A percentile compares a stretch with the other conserved stretches of the same genome.
These are phyloP conservation scores for Mormyrus hasselquistii DNA, from an alignment of 2,797 vertebrate species.

Conservation along the genomic window DNA sequence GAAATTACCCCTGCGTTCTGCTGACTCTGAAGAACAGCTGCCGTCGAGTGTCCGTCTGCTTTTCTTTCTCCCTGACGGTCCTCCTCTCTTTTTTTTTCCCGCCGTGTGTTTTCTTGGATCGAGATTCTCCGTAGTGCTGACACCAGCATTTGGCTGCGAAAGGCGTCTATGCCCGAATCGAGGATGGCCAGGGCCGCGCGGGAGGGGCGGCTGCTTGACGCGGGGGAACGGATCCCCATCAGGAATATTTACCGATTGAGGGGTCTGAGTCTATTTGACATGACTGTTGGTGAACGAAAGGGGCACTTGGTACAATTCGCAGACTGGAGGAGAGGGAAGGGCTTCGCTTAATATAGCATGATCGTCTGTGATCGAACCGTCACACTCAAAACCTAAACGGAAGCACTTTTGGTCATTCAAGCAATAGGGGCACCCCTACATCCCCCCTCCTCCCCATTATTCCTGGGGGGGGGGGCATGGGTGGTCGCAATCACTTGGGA, in stretches of 20 bases:
- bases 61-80: conserved; percentile 3
- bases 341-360: neutral
- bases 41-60: neutral
- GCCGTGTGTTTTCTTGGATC: neutral
- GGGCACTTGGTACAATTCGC: neutral
- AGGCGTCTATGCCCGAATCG: conserved; percentile 59
- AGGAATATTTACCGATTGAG: neutral
- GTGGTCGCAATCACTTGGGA: conserved; percentile 5
- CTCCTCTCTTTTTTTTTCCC: neutral
- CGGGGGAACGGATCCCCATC: neutral
- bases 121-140: conserved; percentile 11
- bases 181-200: conserved; percentile 36
- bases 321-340: neutral
- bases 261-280: neutral
- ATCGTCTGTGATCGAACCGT: neutral
- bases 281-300: neutral
- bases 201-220: conserved; percentile 21
- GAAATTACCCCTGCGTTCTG: neutral
- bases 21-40: neutral
- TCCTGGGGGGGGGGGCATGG: conserved; percentile 20
- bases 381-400: neutral
- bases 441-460: too few relatives aligned
- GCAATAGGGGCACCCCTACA: neutral
- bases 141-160: conserved; percentile 45
- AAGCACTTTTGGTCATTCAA: too few relatives aligned